Conservation (phyloP, 2,797 vertebrate species). For the Pseudocheirus occidentalis region DNA sequence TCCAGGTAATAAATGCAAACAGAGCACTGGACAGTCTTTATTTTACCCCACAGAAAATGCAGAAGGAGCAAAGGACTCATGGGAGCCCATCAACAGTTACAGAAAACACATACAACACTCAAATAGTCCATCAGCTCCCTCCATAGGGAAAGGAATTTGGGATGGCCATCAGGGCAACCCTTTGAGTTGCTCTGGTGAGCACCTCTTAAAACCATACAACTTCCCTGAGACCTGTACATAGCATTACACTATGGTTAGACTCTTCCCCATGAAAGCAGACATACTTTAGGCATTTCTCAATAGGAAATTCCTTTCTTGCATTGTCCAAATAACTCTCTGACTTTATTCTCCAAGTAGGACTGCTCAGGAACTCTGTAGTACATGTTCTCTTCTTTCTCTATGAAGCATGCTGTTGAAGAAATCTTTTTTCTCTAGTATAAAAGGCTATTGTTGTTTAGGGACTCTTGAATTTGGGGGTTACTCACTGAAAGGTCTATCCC, state of each 20-base stretch:
- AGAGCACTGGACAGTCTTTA: background rate
- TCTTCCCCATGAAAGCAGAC: background rate
- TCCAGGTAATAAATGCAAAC: background rate
- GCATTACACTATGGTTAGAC: background rate
- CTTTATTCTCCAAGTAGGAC: background rate
- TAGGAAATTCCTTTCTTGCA: background rate
- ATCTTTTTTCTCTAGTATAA: background rate
- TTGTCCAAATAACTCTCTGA: background rate
- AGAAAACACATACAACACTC: background rate
- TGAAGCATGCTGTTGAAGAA: background rate
- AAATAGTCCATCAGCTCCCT: background rate
- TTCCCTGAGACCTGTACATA: background rate
- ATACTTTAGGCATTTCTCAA: background rate
- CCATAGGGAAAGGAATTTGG: background rate
- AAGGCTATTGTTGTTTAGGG: background rate
- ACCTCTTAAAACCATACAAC: background rate
- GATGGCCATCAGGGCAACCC: background rate
- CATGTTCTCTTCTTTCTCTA: background rate
- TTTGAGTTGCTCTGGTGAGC: background rate
- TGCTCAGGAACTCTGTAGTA: background rate
- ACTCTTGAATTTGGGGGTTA: background rate
- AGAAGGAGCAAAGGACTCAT: background rate
- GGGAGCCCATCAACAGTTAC: background rate
- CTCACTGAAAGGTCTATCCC: background rate
- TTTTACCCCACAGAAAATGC: background rate